Percentiles rank a stretch among this genome's conserved stretches.
Conservation (phyloP, 2,113 vertebrate genomes). For the Xerus inauris region DNA sequence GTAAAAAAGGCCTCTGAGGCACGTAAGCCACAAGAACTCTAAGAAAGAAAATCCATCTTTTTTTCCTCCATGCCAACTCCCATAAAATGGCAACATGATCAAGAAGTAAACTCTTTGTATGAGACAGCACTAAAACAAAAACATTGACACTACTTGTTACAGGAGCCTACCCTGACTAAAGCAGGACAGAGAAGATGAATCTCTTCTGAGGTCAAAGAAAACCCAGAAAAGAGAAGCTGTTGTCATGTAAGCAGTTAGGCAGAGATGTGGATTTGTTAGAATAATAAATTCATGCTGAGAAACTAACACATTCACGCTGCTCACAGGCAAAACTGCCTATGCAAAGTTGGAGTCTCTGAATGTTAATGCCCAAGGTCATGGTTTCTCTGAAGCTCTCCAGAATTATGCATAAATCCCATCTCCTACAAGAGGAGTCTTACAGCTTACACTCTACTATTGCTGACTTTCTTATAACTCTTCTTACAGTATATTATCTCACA, state of each 20-base stretch:
- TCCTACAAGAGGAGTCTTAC: neutral
- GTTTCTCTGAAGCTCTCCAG: neutral
- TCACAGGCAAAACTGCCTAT: neutral
- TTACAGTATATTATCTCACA: neutral
- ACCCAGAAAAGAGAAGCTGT: neutral
- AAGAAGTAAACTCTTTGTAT: neutral
- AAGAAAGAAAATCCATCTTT: neutral
- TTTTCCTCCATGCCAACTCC: neutral
- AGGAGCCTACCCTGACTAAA: neutral
- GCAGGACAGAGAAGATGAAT: neutral
- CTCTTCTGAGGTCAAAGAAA: neutral
- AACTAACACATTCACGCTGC: neutral
- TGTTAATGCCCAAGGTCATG: neutral
- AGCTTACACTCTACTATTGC: neutral
- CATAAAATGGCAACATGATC: neutral
- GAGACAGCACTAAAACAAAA: neutral
- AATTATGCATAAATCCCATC: neutral
- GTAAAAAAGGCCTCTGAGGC: too few relatives aligned
- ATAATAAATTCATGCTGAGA: neutral
- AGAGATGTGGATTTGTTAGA: neutral
- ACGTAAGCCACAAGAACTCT: neutral
- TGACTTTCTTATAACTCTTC: neutral
- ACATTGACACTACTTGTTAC: neutral
- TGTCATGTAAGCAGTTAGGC: neutral
- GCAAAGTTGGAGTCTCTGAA: neutral